These are phyloP conservation scores for Pocillopora grandis DNA, from an alignment of 92 coral and sea anemone species.

Conservation along the genomic window DNA sequence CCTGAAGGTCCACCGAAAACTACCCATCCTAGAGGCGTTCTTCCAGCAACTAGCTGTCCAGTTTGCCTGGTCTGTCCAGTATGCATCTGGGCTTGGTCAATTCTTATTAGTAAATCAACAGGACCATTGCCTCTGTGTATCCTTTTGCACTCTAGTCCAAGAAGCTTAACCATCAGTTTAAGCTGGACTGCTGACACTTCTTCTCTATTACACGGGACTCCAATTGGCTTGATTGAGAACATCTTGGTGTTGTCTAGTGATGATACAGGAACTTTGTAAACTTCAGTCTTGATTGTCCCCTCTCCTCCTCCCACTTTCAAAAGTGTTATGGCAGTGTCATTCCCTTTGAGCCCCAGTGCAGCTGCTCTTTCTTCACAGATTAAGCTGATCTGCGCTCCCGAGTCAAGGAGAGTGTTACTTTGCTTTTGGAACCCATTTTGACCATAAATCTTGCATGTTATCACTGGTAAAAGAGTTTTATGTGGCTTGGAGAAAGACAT, in stretches of 20 bases:
- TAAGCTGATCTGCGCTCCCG: conserved; percentile 65
- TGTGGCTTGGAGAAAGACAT: not conserved
- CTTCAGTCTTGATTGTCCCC: conserved; percentile 46
- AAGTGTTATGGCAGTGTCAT: conserved; percentile 47
- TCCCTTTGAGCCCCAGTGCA: conserved; percentile 43
- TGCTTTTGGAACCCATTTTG: conserved; percentile 10
- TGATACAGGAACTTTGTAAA: conserved; percentile 41
- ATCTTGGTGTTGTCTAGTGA: conserved; percentile 27
- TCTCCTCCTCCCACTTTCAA: conserved; percentile 75
- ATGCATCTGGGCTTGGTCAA: conserved; percentile 38
- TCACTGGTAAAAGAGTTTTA: conserved; percentile 35
- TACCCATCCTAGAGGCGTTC: conserved; percentile 11
- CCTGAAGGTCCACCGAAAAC: conserved; percentile 62
- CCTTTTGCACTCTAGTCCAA: not conserved
- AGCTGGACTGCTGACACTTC: conserved; percentile 6
- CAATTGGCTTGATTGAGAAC: conserved; percentile 22
- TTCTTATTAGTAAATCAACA: conserved; percentile 21
- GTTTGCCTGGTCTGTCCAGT: conserved; percentile 36
- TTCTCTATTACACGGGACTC: conserved; percentile 14
- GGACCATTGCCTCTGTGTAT: conserved; percentile 24
- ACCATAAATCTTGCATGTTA: conserved; percentile 24
- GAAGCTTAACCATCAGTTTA: not conserved
- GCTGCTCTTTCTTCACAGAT: conserved; percentile 52
- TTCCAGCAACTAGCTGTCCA: not conserved
- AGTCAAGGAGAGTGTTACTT: conserved; percentile 56